Base-by-base conservation (phyloP, 2,797 vertebrate genomes). In the Microctenopoma lineatum region DNA sequence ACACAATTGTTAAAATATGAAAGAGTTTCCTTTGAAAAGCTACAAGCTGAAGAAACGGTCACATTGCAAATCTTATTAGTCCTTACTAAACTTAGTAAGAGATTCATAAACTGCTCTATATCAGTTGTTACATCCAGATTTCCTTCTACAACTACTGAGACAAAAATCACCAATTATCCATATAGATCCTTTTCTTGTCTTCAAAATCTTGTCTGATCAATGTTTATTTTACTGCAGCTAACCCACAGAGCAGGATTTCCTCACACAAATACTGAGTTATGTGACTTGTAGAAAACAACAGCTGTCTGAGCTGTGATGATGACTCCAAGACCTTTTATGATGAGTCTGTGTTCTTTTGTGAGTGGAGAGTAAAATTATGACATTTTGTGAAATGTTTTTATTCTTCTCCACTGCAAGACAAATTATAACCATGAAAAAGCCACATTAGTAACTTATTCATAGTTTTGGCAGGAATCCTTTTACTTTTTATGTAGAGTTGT, bases 1-100 rank as follows among this genome's bases (percentile, higher is more conserved):
- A 44, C 25, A 75, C 72, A 46, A 50, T 74, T 67, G n/a, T 57
- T 73, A 41, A 60, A 70, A 54, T 36, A 64, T 18, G 46, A 66
- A 66, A 50, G 53, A 0, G 3, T 70, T 53, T 64, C 29, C 61
- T 60, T 65, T 58, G 21, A 7, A 34, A 66, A 57, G 45, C 36
- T 48, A 41, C 58, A 27, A 48, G 32, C 57, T 54, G 25, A 50
- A 52, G 25, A 18, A 12, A 53, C 8, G 38, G 53, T 46, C 5
- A 27, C 26, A 12, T n/a, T 0, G 4, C 13, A 34, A 27, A 21
- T 15, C 5, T 55, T 27, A 29, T 48, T 27, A 54, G 65, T 59
- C 12, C 59, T 36, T 36, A 73, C 50, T 32, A 42, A 42, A 26
- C 39, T 67, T 53, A 64, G 34, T 2, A 58, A 73, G 21, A 73